Evolutionary conservation across 2,113 vertebrate species (phyloP), one percentile per base, ranked within the genome.

Genomic region (Nycticebus coucang): DNA sequence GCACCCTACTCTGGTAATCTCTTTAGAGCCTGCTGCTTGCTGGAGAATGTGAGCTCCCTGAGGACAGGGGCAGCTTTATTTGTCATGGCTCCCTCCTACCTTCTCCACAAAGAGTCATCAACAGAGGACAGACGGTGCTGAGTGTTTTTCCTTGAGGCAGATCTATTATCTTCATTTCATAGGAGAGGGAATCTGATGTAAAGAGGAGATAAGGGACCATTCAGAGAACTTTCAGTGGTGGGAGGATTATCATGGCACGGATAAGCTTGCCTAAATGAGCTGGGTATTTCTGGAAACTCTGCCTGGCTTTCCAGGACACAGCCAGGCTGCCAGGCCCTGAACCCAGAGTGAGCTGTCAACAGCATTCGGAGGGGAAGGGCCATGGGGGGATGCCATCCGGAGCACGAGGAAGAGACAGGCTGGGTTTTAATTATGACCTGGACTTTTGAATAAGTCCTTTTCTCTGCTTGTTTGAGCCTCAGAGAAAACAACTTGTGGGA

Each of bases 391-490:
- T 0, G 8, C 78, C 60, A 50, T 95, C 85, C 82, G 33, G 64
- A 87, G 91, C 95, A 53, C 57, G 45, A 77, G 89, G 71, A 96
- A 83, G 89, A 96, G 89, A 94, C 93, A 96, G 94, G 80, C 96
- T 90, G 94, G 81, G 87, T 92, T 97, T 97, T 97, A 95, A 97
- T 97, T 97, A 96, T 9, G 71, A 97, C 75, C 94, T 94, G 92
- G 95, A 94, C 95, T 97, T 97, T 57, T 35, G 89, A 97, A 77
- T 95, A 97, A 93, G 55, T 96, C 94, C 87, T 95, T 72, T 84
- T 28, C 69, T 89, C 78, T 64, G 94, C 24, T 15, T 68, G 60
- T 77, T 87, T 94, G 75, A 96, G 90, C 91, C 95, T 71, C 86
- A 79, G 88, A 37, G 74, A 91, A 94, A 93, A 93, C 93, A 12